These are phyloP conservation scores for Monochamus saltuarius DNA, from an alignment of 1,140 invertebrate genomes.

Conservation along the genomic window DNA sequence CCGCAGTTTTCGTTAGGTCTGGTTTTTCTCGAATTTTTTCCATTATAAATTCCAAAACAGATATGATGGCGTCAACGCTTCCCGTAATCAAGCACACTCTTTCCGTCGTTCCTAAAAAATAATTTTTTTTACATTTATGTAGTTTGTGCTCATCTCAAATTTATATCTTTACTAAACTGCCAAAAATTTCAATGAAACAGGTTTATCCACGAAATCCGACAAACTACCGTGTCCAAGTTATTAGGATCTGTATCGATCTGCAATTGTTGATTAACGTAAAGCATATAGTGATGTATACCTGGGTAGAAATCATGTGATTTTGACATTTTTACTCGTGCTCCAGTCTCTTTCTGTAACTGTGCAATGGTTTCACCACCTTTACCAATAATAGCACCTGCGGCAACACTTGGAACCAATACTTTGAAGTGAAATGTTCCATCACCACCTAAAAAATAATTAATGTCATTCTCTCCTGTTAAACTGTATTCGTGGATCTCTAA, in stretches of 20 bases:
- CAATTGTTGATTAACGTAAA: not conserved
- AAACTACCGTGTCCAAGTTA: no score
- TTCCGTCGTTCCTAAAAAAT: conserved; percentile 86
- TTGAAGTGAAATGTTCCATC: conserved; percentile 90
- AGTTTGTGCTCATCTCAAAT: not conserved
- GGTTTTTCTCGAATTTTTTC: conserved; percentile 98
- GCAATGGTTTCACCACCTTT: conserved; percentile 97
- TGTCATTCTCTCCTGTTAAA: no score
- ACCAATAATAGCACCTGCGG: conserved; percentile 95
- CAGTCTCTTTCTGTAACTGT: conserved; percentile 93
- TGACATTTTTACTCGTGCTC: conserved; percentile 96
- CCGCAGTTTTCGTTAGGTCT: conserved; percentile 81
- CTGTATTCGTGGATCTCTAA: no score
- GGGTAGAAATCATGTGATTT: conserved; percentile 98
- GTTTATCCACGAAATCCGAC: no score
- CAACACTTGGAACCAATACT: conserved; percentile 92
- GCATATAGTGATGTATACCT: conserved; percentile 58
- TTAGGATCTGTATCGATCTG: no score
- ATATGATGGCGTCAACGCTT: conserved; percentile 88
- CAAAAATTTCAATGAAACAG: no score
- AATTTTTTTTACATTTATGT: not conserved
- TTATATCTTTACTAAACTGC: not conserved
- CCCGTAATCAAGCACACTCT: conserved; percentile 96
- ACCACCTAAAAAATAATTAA: conserved; percentile 47
- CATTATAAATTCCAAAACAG: conserved; percentile 94